These are phyloP conservation scores for Brachyhypopomus occidentalis DNA, from an alignment of 2,113 vertebrate species.

Conservation along the genomic window DNA sequence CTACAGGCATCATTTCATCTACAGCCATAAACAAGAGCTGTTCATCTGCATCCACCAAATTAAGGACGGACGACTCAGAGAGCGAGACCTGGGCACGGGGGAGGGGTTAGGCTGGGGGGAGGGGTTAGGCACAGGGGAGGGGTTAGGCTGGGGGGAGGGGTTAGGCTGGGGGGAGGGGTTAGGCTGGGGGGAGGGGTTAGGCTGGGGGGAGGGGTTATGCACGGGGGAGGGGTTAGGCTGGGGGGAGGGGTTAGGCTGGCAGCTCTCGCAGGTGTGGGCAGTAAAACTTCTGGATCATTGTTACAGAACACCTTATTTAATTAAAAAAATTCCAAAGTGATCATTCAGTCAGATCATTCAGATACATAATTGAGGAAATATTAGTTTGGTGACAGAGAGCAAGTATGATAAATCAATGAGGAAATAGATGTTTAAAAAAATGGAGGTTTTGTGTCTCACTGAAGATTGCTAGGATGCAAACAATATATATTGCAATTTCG, in stretches of 20 bases:
- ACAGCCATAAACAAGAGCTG: constrained; percentile 16
- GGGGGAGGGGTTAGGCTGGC: not conserved
- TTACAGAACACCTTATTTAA: not conserved
- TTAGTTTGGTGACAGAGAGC: not conserved
- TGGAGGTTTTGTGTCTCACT: not conserved
- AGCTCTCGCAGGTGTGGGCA: constrained; percentile 14
- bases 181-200: no score
- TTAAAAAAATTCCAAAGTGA: no score
- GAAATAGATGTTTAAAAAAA: not conserved
- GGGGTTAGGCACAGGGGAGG: no score
- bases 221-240: no score
- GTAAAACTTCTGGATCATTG: not conserved
- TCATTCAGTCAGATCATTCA: not conserved
- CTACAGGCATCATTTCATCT: constrained; percentile 36
- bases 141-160: no score
- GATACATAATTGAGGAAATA: constrained; percentile 1
- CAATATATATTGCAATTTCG: not conserved
- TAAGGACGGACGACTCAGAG: constrained; percentile 37
- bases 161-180: no score
- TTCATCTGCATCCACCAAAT: constrained; percentile 37
- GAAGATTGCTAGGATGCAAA: not conserved
- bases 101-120: constrained; percentile 20
- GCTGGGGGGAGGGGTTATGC: no score
- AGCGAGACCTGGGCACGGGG: constrained; percentile 5
- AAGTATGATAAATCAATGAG: not conserved